Percentiles rank a stretch among this genome's conserved stretches.
Evolutionary conservation across 2,113 vertebrate species (phyloP).

Genomic region (Notiomystis cincta): DNA sequence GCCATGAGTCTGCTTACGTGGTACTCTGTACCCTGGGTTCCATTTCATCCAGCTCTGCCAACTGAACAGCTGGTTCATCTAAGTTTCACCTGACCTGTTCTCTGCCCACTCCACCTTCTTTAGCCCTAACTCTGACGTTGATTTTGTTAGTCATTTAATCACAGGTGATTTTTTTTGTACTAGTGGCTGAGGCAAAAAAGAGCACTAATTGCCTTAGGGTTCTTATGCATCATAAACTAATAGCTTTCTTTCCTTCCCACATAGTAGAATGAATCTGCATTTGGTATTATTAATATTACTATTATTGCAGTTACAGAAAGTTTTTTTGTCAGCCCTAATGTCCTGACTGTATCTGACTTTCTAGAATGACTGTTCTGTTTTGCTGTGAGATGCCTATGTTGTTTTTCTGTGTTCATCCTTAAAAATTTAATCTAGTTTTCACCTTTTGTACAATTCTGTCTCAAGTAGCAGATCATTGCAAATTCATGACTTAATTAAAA

Average conservation of each 20-base stretch:
- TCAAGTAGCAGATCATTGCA: not conserved
- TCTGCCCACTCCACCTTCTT: not conserved
- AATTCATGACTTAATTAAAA: not conserved
- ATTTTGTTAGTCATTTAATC: constrained; percentile 8
- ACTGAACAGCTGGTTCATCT: not conserved
- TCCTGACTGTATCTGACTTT: not conserved
- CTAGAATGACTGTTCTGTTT: not conserved
- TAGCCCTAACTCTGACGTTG: not conserved
- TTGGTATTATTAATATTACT: not conserved
- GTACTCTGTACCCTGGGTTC: not conserved
- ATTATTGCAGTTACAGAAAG: not conserved
- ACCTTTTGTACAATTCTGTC: not conserved
- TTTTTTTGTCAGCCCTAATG: not conserved
- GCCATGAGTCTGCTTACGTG: accelerated
- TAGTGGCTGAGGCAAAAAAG: not conserved
- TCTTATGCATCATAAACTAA: not conserved
- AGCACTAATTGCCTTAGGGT: not conserved
- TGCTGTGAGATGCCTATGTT: not conserved
- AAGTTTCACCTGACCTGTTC: not conserved
- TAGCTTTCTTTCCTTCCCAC: not conserved
- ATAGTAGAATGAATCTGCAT: not conserved
- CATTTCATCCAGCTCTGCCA: not conserved
- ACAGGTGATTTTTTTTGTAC: not conserved
- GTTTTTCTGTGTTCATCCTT: not conserved
- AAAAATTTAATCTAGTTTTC: not conserved